Base-by-base conservation (phyloP, 2,888 invertebrate genomes). In the Macaria notata region DNA sequence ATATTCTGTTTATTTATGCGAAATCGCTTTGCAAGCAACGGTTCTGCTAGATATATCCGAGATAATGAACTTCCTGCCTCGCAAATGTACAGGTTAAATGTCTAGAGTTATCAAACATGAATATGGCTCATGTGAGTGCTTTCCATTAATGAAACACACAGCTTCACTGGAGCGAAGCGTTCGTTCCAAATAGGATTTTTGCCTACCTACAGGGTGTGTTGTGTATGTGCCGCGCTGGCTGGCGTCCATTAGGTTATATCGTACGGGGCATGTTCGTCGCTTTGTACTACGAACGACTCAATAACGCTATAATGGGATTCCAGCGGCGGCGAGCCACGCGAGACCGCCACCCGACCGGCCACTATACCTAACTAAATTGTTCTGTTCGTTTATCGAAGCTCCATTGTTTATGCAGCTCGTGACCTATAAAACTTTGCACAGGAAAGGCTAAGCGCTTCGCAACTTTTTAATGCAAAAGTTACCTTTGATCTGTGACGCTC, bases 261-360 rank as follows among this genome's bases (percentile, higher is more conserved):
- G 73, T 77, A 75, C 78, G 71, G 73, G 76, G 75, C 75, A 73
- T 72, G 68, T 70, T 67, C 63, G 65, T 72, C 72, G 77, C 75
- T 81, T 81, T 79, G 75, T 84, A 76, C 78, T 73, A 61, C 68
- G 71, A 73, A 81, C 83, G 83, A 87, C 83, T 86, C 87, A 86
- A 88, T 88, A 89, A 82, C 82, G 75, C 76, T 79, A 75, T 87
- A 88, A 89, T 90, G 76, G 88, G 84, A 89, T 86, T 88, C 78
- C 81, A 84, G 76, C 76, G 71, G 79, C 77, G 80, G 78, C 72
- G 78, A 84, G 77, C 84, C 83, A 81, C 79, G 80, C 83, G 86
- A 83, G 78, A 83, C 86, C 73, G 72, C 73, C 76, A 71, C 63
- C 76, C 71, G 66, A 68, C 73, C 72, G 70, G 64, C 62, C 61